A percentile compares a stretch with the other conserved stretches of the same genome.
Conservation (phyloP, 2,797 vertebrate genomes). For the Peromyscus nudipes region DNA sequence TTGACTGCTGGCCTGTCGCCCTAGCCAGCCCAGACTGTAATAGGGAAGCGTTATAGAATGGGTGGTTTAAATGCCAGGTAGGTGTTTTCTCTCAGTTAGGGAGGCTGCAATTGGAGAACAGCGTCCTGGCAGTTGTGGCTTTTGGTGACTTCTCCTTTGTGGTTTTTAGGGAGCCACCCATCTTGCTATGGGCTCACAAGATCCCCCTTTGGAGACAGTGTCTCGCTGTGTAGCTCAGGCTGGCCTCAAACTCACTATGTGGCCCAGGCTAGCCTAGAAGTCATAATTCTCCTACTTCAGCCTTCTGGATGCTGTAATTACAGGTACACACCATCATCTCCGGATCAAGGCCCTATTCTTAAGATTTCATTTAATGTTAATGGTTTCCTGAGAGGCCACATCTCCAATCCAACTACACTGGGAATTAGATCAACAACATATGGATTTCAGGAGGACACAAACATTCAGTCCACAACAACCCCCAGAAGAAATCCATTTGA, state of each 20-base stretch:
- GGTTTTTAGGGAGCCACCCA: neutral
- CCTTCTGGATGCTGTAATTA: neutral
- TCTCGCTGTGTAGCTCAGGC: neutral
- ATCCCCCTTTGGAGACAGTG: neutral
- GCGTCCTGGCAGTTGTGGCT: neutral
- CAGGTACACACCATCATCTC: neutral
- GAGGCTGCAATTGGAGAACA: neutral
- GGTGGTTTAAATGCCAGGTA: neutral
- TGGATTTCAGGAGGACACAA: neutral
- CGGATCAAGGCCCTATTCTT: neutral
- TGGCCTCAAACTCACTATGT: neutral
- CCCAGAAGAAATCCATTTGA: conserved; percentile 6
- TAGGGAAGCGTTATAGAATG: neutral
- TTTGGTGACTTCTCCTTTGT: neutral
- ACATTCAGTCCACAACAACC: neutral
- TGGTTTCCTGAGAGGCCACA: neutral
- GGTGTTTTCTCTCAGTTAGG: neutral
- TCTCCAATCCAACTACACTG: neutral
- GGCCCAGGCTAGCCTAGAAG: neutral
- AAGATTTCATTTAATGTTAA: neutral
- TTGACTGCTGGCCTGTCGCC: neutral
- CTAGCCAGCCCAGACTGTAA: neutral
- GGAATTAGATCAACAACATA: neutral
- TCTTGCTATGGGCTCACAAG: neutral
- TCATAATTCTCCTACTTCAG: neutral